Conservation (phyloP, 2,113 vertebrate genomes). For the Struthio camelus region DNA sequence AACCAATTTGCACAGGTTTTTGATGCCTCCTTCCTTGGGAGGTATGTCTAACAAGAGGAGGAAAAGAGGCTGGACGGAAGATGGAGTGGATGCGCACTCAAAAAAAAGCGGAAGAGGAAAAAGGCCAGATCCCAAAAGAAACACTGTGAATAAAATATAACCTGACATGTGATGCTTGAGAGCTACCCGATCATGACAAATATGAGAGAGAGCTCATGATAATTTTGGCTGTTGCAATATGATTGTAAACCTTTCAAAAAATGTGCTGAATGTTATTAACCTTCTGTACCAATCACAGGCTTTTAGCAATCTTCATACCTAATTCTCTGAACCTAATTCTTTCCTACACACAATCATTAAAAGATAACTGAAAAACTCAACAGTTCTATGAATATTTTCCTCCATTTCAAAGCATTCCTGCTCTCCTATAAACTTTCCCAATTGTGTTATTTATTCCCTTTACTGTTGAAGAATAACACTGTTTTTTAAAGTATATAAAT, state of each 20-base stretch:
- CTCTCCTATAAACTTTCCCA: not conserved
- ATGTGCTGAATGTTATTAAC: not conserved
- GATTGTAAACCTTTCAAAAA: not conserved
- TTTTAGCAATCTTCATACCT: not conserved
- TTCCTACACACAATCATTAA: not conserved
- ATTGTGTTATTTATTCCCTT: not conserved
- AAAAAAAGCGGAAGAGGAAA: not conserved
- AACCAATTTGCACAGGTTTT: not conserved
- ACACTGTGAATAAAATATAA: not conserved
- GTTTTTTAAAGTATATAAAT: not conserved
- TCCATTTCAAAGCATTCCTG: not conserved
- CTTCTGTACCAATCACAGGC: not conserved
- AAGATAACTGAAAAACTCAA: not conserved
- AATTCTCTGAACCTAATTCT: not conserved
- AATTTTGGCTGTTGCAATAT: not conserved
- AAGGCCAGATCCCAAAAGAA: not conserved
- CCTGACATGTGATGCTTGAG: rapidly evolving
- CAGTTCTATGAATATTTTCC: not conserved
- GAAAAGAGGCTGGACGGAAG: not conserved
- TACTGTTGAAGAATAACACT: not conserved
- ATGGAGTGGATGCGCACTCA: not conserved
- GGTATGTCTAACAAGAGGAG: not conserved
- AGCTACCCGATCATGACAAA: not conserved
- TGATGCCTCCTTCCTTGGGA: not conserved
- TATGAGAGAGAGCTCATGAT: not conserved